Conservation (phyloP, 2,113 vertebrate genomes). For the Seriola dumerili region DNA sequence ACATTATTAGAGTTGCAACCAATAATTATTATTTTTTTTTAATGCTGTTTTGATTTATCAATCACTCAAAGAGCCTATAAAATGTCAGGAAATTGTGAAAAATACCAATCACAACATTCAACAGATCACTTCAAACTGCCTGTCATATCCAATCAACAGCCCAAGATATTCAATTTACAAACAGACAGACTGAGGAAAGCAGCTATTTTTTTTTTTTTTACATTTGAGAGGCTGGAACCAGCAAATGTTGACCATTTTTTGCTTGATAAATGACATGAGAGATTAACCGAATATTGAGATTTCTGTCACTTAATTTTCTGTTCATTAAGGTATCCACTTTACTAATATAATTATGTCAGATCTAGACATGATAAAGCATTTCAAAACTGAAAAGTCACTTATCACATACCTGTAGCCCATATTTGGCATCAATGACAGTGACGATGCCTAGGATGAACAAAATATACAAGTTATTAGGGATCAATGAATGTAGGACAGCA, state of each 20-base stretch:
- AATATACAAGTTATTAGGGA: background rate
- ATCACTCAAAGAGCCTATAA: background rate
- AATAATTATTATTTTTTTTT: background rate
- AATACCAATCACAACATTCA: background rate
- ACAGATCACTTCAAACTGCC: background rate
- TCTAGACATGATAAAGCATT: background rate
- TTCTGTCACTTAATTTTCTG: no score
- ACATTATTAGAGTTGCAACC: background rate
- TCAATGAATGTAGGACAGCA: background rate
- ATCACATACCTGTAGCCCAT: conserved; percentile 90
- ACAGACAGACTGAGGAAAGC: background rate
- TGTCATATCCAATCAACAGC: no score
- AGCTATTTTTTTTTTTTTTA: background rate
- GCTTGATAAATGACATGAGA: background rate
- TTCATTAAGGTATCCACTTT: no score
- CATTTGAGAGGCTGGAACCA: background rate
- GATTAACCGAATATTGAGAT: background rate
- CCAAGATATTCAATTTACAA: background rate
- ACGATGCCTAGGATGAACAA: conserved; percentile 87
- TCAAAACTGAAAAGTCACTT: background rate
- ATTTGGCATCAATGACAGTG: conserved; percentile 95
- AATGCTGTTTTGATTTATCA: background rate
- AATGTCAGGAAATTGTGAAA: background rate
- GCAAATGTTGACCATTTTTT: background rate
- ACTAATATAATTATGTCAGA: background rate